Conservation (phyloP, 2,888 invertebrate species). For the Octodonta nipae region DNA sequence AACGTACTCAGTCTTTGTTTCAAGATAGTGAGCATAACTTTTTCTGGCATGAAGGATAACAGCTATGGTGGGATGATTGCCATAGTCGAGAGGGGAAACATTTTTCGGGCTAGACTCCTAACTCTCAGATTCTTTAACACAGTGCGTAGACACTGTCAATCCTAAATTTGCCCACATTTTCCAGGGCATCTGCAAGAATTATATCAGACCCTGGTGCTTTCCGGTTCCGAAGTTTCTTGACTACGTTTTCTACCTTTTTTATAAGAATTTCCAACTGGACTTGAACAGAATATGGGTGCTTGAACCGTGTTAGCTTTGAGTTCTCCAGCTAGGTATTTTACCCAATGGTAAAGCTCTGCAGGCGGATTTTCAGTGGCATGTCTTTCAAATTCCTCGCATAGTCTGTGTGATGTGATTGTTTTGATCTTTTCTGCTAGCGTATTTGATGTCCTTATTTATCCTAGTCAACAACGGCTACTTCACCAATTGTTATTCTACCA, state of each 20-base stretch:
- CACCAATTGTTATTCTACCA: no score
- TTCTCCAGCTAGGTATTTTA: not conserved
- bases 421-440: not conserved
- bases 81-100: not conserved
- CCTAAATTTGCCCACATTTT: not conserved
- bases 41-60: not conserved
- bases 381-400: not conserved
- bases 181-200: not conserved
- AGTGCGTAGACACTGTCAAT: not conserved
- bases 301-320: not conserved
- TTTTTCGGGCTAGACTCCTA: not conserved
- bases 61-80: not conserved
- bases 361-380: conserved; percentile 1
- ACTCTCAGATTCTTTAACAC: not conserved
- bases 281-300: not conserved
- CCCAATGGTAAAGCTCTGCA: not conserved
- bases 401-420: not conserved
- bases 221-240: not conserved
- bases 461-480: no score
- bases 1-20: conserved; percentile 1
- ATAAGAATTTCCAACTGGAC: not conserved
- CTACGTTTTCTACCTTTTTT: not conserved
- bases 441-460: not conserved
- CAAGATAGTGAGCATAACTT: not conserved
- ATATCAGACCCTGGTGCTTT: not conserved